These are phyloP conservation scores for Drosophila ercepeae DNA, from an alignment of 1,140 invertebrate species.

Conservation along the genomic window DNA sequence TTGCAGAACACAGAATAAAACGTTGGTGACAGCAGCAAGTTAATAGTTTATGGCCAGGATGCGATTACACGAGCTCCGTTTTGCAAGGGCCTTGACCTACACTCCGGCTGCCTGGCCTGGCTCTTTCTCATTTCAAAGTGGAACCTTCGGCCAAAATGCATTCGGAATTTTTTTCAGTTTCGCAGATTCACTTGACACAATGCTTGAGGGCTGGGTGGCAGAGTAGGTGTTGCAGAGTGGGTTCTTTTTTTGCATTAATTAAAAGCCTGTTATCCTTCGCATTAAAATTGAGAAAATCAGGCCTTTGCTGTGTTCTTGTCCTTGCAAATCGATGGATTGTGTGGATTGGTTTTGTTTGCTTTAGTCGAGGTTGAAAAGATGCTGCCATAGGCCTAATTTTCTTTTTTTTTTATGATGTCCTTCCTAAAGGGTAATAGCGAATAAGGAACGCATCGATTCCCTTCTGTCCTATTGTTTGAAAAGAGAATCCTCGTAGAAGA, in stretches of 20 bases:
- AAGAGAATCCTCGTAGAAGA: no score
- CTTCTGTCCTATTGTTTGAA: neutral
- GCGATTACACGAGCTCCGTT: constrained; percentile 38
- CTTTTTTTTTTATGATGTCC: neutral
- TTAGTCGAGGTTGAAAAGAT: constrained; percentile 27
- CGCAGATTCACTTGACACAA: constrained; percentile 59
- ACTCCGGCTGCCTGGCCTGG: constrained; percentile 26
- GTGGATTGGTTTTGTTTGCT: constrained; percentile 31
- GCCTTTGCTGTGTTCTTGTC: constrained; percentile 38
- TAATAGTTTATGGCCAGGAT: constrained; percentile 74
- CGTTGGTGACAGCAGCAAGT: constrained; percentile 56
- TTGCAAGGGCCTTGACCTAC: constrained; percentile 72
- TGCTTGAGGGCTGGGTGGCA: neutral
- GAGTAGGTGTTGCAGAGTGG: constrained; percentile 19
- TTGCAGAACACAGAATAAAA: constrained; percentile 26
- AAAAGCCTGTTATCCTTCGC: constrained; percentile 65
- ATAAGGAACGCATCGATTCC: neutral
- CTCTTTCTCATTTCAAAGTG: neutral
- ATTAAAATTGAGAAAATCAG: constrained; percentile 31
- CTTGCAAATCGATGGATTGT: constrained; percentile 76
- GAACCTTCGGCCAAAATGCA: constrained; percentile 61
- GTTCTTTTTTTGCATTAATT: constrained; percentile 75
- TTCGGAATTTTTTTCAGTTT: constrained; percentile 35
- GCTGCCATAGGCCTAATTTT: constrained; percentile 1
- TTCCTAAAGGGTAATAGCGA: neutral